These are phyloP conservation scores for Diachrysia chrysitis DNA, from an alignment of 2,888 invertebrate genomes.

Conservation along the genomic window DNA sequence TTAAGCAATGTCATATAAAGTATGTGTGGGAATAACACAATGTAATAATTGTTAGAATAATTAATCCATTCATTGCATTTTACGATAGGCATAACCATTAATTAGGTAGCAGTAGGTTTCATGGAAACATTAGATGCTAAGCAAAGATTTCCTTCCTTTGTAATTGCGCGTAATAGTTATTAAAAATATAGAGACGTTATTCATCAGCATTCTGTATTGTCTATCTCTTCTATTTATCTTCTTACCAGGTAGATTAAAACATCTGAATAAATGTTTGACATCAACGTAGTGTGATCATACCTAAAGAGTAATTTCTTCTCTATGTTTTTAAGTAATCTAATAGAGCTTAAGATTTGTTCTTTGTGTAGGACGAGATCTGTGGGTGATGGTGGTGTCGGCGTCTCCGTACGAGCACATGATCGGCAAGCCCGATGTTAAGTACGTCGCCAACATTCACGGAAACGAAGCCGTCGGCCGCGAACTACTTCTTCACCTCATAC, in stretches of 20 bases:
- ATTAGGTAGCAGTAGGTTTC: background rate
- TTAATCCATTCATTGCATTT: background rate
- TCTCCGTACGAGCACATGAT: conserved; percentile 97
- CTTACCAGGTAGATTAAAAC: too few species aligned
- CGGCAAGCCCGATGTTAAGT: conserved; percentile 99
- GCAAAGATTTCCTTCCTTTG: too few species aligned
- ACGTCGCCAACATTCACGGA: conserved; percentile 99
- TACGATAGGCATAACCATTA: background rate
- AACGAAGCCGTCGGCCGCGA: conserved; percentile 99
- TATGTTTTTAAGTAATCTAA: background rate
- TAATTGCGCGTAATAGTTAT: too few species aligned
- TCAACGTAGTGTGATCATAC: too few species aligned
- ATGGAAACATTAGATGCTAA: too few species aligned
- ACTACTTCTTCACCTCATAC: conserved; percentile 96
- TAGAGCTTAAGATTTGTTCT: conserved; percentile 7
- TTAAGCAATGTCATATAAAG: background rate
- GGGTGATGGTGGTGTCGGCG: conserved; percentile 97
- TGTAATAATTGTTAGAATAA: background rate
- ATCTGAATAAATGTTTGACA: too few species aligned
- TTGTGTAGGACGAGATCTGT: conserved; percentile 94
- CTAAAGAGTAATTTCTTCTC: too few species aligned
- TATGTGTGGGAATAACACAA: background rate
- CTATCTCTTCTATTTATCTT: too few species aligned
- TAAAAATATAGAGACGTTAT: too few species aligned
- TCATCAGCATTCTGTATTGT: too few species aligned